Percentiles rank a stretch among this genome's conserved stretches.
These are phyloP conservation scores for Pao palembangensis DNA, from an alignment of 2,113 vertebrate genomes.

Conservation along the genomic window DNA sequence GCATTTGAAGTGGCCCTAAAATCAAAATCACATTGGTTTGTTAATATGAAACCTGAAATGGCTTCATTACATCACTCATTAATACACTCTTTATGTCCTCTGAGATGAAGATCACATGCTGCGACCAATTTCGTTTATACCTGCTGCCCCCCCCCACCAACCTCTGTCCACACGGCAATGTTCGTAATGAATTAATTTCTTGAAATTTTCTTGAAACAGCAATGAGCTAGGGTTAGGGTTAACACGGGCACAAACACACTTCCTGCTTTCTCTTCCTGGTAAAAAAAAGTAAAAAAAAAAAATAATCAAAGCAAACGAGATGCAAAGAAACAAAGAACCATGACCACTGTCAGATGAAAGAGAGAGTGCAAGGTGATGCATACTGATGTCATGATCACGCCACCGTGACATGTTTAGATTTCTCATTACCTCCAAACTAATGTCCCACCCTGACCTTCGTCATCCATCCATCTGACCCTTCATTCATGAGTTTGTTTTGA, in stretches of 20 bases:
- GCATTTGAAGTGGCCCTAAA: not conserved
- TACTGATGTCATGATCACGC: slow-evolving; percentile 94
- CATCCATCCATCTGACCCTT: slow-evolving; percentile 14
- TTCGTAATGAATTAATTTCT: no score
- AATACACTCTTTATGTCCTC: not conserved
- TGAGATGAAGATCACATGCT: not conserved
- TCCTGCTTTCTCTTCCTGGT: no score
- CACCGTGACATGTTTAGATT: slow-evolving; percentile 17
- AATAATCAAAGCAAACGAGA: not conserved
- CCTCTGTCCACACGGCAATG: not conserved
- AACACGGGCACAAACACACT: no score
- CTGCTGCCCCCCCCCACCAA: not conserved
- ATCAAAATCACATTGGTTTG: not conserved
- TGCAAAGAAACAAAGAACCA: not conserved
- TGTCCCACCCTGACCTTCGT: slow-evolving; percentile 15
- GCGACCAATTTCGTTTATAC: slow-evolving; percentile 11
- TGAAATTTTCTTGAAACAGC: no score
- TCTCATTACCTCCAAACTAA: not conserved
- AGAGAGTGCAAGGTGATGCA: slow-evolving; percentile 70
- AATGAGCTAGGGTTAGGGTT: no score
- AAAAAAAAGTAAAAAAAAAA: not conserved
- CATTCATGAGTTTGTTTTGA: slow-evolving; percentile 15
- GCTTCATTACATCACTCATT: not conserved
- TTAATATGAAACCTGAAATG: not conserved
- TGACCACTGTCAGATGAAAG: not conserved